phyloP scores from a whole-genome alignment of 2,888 invertebrate species.

The Torymus texanus region DNA sequence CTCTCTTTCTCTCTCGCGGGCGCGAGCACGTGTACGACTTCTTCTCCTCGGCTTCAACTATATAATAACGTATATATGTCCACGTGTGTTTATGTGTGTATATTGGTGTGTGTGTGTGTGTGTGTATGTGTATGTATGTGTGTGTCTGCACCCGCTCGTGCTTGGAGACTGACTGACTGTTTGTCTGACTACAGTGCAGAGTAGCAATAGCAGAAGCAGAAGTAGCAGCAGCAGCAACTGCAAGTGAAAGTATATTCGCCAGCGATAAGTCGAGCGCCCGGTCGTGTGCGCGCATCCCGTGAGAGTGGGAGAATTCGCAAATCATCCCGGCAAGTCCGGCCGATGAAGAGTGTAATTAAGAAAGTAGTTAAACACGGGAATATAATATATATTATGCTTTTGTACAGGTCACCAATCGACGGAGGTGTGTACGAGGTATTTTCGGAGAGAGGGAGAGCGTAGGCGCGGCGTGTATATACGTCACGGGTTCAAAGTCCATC shows the following conservation, averaged over 20 bases:
- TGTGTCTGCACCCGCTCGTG: slow-evolving; percentile 13
- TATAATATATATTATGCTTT: no score
- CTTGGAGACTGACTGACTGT: slow-evolving; percentile 49
- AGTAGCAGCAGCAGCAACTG: slow-evolving; percentile 11
- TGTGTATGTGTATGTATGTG: background rate
- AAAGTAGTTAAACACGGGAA: no score
- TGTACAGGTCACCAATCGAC: no score
- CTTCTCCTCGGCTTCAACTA: no score
- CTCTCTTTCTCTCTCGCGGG: no score
- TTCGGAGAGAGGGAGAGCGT: no score
- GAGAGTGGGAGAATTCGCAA: slow-evolving; percentile 25
- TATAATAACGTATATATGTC: no score
- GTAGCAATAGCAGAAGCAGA: background rate
- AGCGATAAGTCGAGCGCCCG: slow-evolving; percentile 8
- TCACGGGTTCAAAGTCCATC: background rate
- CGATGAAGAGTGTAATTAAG: background rate
- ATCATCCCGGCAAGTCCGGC: slow-evolving; percentile 21
- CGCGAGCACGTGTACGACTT: no score
- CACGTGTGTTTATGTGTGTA: background rate
- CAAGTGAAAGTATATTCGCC: slow-evolving; percentile 40
- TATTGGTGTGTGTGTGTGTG: background rate
- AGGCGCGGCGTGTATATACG: no score
- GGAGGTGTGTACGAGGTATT: no score
- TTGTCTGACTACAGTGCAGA: slow-evolving; percentile 12
- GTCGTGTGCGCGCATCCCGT: no score